Percentiles rank a stretch among this genome's conserved stretches.
Conservation (phyloP, 2,888 invertebrate genomes). For the Tipula lateralis region DNA sequence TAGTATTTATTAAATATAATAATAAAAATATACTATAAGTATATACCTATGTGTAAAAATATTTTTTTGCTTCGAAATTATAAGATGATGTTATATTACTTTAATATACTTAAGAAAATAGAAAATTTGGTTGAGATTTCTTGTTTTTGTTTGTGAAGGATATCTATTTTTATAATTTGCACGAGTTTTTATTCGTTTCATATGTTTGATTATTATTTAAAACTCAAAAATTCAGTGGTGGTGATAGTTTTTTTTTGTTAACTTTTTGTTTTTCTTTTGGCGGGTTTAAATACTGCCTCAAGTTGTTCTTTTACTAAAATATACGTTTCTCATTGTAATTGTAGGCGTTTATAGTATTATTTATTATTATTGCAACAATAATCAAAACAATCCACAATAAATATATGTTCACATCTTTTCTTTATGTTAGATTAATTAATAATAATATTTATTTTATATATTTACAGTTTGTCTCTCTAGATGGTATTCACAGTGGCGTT, state of each 20-base stretch:
- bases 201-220: neutral
- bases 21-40: neutral
- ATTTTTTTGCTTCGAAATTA: slow-evolving; percentile 20
- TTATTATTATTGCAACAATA: neutral
- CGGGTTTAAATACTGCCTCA: neutral
- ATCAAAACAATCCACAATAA: neutral
- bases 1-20: neutral
- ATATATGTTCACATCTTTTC: neutral
- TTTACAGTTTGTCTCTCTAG: slow-evolving; percentile 71
- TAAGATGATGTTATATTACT: neutral
- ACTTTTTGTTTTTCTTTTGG: neutral
- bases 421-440: neutral
- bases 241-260: neutral
- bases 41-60: slow-evolving; percentile 33
- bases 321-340: neutral
- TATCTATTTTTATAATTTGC: slow-evolving; percentile 28
- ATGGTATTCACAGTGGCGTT: slow-evolving; percentile 82
- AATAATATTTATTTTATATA: slow-evolving; percentile 24
- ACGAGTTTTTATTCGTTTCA: slow-evolving; percentile 19
- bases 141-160: slow-evolving; percentile 27
- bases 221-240: neutral
- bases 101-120: slow-evolving; percentile 7
- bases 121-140: neutral
- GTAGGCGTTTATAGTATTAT: neutral
- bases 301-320: neutral